Evolutionary conservation across 2,888 invertebrate genomes (phyloP).

Genomic region (Aethes cnicana): DNA sequence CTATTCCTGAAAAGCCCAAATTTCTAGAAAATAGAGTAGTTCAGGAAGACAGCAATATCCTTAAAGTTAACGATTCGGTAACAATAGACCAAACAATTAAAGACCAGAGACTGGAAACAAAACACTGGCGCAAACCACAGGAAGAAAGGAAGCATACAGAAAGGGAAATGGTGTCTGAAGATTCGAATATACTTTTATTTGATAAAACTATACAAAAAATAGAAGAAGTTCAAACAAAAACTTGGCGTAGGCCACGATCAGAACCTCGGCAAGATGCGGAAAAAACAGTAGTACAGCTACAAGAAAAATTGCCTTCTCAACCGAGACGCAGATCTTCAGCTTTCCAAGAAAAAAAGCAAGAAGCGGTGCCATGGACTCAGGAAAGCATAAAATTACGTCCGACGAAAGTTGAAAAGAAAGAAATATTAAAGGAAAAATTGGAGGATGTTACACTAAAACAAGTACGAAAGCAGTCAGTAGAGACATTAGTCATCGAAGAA

Average conservation of each 20-base stretch:
- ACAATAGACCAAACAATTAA: constrained; percentile 33
- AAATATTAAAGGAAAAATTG: constrained; percentile 78
- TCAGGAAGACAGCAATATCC: constrained; percentile 32
- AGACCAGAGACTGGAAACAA: constrained; percentile 39
- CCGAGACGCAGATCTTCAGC: constrained; percentile 28
- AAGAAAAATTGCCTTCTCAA: not conserved
- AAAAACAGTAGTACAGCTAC: constrained; percentile 21
- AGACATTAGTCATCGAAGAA: constrained; percentile 74
- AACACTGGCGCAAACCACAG: constrained; percentile 59
- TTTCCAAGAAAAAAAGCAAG: constrained; percentile 49
- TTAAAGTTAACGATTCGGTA: constrained; percentile 38
- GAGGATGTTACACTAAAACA: constrained; percentile 70
- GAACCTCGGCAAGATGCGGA: constrained; percentile 33
- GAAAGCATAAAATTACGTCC: constrained; percentile 84
- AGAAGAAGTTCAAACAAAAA: constrained; percentile 32
- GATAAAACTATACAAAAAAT: too few species aligned
- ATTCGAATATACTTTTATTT: constrained; percentile 62
- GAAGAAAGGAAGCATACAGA: constrained; percentile 30
- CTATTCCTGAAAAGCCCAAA: constrained; percentile 31
- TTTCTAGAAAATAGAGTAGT: constrained; percentile 40
- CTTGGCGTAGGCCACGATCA: constrained; percentile 35
- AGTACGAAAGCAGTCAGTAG: constrained; percentile 59
- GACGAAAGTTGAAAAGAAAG: constrained; percentile 80
- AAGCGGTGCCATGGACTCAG: constrained; percentile 82
- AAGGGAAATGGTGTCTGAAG: constrained; percentile 42